phyloP scores from a whole-genome alignment of 2,797 vertebrate genomes.

The Anguilla anguilla region DNA sequence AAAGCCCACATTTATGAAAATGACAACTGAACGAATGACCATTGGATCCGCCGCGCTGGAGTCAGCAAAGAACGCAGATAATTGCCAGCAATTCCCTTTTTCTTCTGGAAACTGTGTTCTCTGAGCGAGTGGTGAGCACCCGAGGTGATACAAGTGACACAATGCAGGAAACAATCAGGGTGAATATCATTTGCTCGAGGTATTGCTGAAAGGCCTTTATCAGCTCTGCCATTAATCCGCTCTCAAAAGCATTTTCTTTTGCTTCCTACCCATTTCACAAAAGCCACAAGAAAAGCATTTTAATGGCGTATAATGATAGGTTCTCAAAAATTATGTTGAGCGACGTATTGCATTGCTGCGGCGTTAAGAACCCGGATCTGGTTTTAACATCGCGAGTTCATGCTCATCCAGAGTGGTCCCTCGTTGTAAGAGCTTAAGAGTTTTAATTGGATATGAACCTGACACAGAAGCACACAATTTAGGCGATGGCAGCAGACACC shows the following conservation, averaged over 20 bases:
- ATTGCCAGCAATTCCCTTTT: not conserved
- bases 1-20: not conserved
- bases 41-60: not conserved
- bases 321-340: not conserved
- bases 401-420: too few species aligned
- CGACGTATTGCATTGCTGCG: not conserved
- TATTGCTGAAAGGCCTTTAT: not conserved
- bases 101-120: not conserved
- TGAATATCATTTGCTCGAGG: not conserved
- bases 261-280: not conserved
- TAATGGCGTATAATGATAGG: not conserved
- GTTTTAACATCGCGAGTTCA: not conserved
- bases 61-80: not conserved
- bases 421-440: too few species aligned
- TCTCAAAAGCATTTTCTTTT: not conserved
- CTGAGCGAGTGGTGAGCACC: not conserved
- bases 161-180: not conserved
- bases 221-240: not conserved
- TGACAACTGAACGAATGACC: not conserved
- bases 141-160: not conserved
- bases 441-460: too few species aligned
- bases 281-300: not conserved
- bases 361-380: not conserved
- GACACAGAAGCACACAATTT: too few species aligned
- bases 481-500: too few species aligned